These are phyloP conservation scores for Gallirallus australis DNA, from an alignment of 2,797 vertebrate genomes.

Conservation along the genomic window DNA sequence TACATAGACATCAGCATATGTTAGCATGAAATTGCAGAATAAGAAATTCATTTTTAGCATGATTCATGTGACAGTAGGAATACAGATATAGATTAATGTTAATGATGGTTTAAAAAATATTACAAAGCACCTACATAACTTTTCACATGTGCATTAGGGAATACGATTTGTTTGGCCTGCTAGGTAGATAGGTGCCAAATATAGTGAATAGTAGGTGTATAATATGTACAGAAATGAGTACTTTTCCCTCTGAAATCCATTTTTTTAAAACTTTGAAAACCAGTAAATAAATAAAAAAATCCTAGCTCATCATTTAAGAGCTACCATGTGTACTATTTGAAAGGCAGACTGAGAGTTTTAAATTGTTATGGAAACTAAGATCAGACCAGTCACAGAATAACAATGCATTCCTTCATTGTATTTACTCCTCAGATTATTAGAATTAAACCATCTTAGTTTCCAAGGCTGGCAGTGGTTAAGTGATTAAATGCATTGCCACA, in stretches of 20 bases:
- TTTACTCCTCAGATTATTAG: not conserved
- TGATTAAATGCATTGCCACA: not conserved
- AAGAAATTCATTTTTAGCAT: slow-evolving; percentile 8
- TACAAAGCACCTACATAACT: slow-evolving; percentile 42
- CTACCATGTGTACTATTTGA: not conserved
- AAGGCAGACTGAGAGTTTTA: not conserved
- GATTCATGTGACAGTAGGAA: not conserved
- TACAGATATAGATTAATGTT: slow-evolving; percentile 30
- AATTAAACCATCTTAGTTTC: not conserved
- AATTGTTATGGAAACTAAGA: not conserved
- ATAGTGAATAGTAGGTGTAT: not conserved
- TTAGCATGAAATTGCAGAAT: slow-evolving; percentile 4
- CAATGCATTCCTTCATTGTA: not conserved
- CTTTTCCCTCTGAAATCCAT: not conserved
- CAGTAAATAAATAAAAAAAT: not conserved
- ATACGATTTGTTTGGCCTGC: slow-evolving; percentile 38
- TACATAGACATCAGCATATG: not conserved
- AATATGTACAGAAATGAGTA: slow-evolving; percentile 9
- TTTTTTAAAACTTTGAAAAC: not conserved
- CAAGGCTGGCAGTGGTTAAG: not conserved
- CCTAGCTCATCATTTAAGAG: not conserved
- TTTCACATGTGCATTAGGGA: not conserved
- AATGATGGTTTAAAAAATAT: slow-evolving; percentile 57
- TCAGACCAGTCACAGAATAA: not conserved
- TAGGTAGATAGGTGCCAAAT: slow-evolving; percentile 36